These are phyloP conservation scores for Aselliscus stoliczkanus DNA, from an alignment of 2,797 vertebrate genomes.

Conservation along the genomic window DNA sequence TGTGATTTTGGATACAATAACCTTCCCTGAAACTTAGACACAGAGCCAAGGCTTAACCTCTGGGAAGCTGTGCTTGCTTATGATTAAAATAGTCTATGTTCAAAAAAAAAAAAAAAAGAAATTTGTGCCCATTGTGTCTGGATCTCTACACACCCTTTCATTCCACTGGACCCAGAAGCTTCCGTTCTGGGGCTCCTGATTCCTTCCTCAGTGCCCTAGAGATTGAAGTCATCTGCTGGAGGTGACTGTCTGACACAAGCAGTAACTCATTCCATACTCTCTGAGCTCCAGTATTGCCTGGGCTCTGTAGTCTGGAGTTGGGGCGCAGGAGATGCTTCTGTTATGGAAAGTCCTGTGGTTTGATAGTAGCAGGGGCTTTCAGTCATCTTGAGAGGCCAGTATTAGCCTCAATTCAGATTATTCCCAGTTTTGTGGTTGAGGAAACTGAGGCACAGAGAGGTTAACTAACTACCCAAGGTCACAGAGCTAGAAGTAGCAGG, in stretches of 20 bases:
- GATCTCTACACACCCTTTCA: neutral
- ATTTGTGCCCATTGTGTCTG: neutral
- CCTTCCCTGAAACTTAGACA: neutral
- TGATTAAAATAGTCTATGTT: neutral
- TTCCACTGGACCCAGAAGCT: neutral
- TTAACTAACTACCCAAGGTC: neutral
- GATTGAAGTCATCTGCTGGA: fast-evolving
- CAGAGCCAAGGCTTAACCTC: neutral
- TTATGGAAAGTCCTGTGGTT: too few species aligned
- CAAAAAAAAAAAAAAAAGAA: too few species aligned
- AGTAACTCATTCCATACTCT: neutral
- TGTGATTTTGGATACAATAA: fast-evolving
- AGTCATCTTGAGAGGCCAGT: neutral
- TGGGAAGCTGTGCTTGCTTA: neutral
- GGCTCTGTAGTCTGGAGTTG: neutral
- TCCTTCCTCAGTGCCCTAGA: neutral
- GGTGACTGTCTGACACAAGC: fast-evolving
- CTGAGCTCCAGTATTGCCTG: neutral
- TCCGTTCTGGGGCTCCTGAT: neutral
- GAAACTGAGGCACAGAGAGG: neutral
- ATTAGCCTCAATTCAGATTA: neutral
- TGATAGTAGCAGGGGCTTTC: neutral
- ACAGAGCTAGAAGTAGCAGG: neutral
- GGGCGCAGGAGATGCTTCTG: fast-evolving
- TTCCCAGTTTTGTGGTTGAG: neutral